Evolutionary conservation across 2,888 invertebrate species (phyloP).

Genomic region (Rosalia funebris): DNA sequence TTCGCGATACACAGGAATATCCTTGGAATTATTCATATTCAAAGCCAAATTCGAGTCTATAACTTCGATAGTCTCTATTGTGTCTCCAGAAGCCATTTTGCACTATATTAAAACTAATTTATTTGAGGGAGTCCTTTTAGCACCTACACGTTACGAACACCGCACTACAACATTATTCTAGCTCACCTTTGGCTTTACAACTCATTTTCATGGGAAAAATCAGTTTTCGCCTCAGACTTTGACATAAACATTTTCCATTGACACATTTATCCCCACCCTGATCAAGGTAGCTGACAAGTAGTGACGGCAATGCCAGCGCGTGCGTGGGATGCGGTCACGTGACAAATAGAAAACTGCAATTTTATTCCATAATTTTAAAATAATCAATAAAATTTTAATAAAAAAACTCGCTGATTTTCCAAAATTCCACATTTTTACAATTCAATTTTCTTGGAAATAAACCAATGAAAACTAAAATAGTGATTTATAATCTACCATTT

Average conservation of each 20-base stretch:
- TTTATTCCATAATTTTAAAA: background rate
- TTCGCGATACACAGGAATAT: constrained; percentile 68
- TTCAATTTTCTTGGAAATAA: too few relatives aligned
- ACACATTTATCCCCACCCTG: constrained; percentile 58
- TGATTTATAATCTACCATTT: too few relatives aligned
- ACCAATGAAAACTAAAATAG: too few relatives aligned
- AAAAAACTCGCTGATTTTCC: too few relatives aligned
- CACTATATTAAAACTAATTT: constrained; percentile 24
- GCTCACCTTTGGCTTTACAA: constrained; percentile 37
- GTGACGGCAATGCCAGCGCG: constrained; percentile 12
- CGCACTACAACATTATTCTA: constrained; percentile 46
- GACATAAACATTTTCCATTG: constrained; percentile 59
- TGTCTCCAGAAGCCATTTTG: constrained; percentile 86
- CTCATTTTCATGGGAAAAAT: constrained; percentile 44
- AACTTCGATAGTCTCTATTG: constrained; percentile 80
- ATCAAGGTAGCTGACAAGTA: constrained; percentile 24
- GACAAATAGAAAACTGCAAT: background rate
- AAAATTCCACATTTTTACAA: too few relatives aligned
- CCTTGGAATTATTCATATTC: constrained; percentile 68
- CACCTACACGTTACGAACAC: constrained; percentile 41
- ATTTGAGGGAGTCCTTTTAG: constrained; percentile 31
- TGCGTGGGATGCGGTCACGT: background rate
- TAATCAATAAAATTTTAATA: background rate
- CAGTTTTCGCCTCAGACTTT: constrained; percentile 69
- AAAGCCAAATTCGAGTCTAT: constrained; percentile 72